A percentile compares a stretch with the other conserved stretches of the same genome.
These are phyloP conservation scores for Rhinopithecus roxellana DNA, from an alignment of 2,113 vertebrate genomes.

Conservation along the genomic window DNA sequence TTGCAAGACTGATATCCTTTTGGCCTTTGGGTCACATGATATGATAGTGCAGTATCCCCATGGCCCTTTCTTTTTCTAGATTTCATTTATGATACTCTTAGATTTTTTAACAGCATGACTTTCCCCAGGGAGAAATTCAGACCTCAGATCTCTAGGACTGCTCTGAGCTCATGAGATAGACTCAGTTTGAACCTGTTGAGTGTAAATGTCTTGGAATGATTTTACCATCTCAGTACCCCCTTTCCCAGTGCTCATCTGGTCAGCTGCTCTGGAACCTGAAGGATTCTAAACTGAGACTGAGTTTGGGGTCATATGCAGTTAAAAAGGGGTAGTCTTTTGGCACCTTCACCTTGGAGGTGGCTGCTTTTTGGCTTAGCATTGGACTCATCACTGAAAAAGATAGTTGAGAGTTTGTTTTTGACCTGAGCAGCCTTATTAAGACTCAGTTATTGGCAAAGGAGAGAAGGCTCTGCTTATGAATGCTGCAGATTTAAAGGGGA, in stretches of 20 bases:
- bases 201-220: not conserved
- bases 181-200: not conserved
- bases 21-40: slow-evolving; percentile 12
- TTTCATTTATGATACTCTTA: not conserved
- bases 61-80: not conserved
- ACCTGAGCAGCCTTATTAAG: not conserved
- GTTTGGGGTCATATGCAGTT: not conserved
- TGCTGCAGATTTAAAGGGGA: not conserved
- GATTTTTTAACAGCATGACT: slow-evolving; percentile 1
- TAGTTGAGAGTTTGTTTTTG: not conserved
- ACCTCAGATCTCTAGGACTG: not conserved
- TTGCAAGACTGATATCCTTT: not conserved
- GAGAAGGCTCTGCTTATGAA: not conserved
- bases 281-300: not conserved
- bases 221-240: not conserved
- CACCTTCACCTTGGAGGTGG: not conserved
- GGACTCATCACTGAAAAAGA: not conserved
- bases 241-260: not conserved
- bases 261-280: not conserved
- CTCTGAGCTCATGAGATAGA: not conserved
- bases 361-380: slow-evolving; percentile 18
- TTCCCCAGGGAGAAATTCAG: not conserved
- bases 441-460: not conserved
- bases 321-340: not conserved
- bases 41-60: not conserved